A percentile compares a stretch with the other conserved stretches of the same genome.
Evolutionary conservation across 2,888 invertebrate genomes (phyloP).

Genomic region (Ophion obscuratus): DNA sequence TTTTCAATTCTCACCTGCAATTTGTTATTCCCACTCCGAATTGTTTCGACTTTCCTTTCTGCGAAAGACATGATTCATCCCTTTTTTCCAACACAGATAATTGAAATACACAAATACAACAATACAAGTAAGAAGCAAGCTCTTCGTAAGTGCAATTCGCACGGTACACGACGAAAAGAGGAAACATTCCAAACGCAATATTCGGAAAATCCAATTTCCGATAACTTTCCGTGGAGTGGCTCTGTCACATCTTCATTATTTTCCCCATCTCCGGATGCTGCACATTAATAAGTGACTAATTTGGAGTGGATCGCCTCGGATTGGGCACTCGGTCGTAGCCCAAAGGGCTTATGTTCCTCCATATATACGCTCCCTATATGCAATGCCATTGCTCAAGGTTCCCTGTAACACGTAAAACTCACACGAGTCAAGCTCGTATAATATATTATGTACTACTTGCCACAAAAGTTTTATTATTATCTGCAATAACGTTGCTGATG

Average conservation of each 20-base stretch:
- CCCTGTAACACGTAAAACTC: slow-evolving; percentile 37
- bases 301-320: neutral
- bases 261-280: neutral
- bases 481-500: slow-evolving; percentile 39
- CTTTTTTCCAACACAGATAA: no score
- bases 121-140: no score
- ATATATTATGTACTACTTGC: slow-evolving; percentile 39
- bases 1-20: no score
- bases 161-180: neutral
- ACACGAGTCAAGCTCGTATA: neutral
- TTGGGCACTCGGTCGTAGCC: neutral
- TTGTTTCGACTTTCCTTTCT: no score
- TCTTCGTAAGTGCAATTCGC: no score
- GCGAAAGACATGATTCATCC: no score
- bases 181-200: neutral
- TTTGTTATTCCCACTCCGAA: no score
- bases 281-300: neutral
- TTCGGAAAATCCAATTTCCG: neutral
- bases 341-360: neutral
- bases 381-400: slow-evolving; percentile 19
- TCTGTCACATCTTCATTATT: neutral
- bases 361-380: neutral
- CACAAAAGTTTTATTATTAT: slow-evolving; percentile 54
- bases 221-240: neutral
- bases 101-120: no score